Evolutionary conservation across 2,797 vertebrate species (phyloP), one percentile per base, ranked within the genome.

Genomic region (Tragopan temminckii): DNA sequence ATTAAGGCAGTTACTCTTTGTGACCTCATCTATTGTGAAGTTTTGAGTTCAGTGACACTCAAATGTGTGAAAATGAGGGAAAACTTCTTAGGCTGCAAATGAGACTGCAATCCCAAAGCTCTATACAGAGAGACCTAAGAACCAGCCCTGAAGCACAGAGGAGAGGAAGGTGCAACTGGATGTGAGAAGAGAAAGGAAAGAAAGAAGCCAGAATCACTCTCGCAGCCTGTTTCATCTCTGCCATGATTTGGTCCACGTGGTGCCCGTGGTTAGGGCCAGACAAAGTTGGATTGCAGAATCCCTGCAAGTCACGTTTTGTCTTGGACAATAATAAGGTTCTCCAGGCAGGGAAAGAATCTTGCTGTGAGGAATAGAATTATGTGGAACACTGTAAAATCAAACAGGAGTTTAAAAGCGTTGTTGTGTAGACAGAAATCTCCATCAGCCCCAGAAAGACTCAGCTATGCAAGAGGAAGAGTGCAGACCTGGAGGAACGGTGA

Each of bases 261-360:
- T 72, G 14, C 21, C 67, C n/a, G 11, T n/a, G 53, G 33, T 71
- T 35, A 45, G 20, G 31, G 9, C 6, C 33, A 42, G 0, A 0
- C 5, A 9, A 18, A 46, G 35, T 42, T 33, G 35, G 33, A 19
- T 59, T 7, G 35, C 31, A 19, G 16, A 48, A 7, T 74, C 7
- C 17, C 25, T 67, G 38, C 24, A 72, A 35, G 59, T 27, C 2
- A 1, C 53, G 27, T 17, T 21, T 13, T 55, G 5, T 79, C 79
- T 27, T 42, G 48, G 31, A 11, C 19, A 67, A 11, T 27, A 8
- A 3, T 23, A 9, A 6, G 10, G n/a, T 72, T 7, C 46, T 67
- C 25, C 46, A 62, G 45, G 52, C 25, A 69, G 21, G 55, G 35
- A 55, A 36, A 21, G 11, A 15, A 12, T 24, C 48, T 42, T 9